phyloP scores from a whole-genome alignment of 2,888 invertebrate genomes.

The Heliconius sara region DNA sequence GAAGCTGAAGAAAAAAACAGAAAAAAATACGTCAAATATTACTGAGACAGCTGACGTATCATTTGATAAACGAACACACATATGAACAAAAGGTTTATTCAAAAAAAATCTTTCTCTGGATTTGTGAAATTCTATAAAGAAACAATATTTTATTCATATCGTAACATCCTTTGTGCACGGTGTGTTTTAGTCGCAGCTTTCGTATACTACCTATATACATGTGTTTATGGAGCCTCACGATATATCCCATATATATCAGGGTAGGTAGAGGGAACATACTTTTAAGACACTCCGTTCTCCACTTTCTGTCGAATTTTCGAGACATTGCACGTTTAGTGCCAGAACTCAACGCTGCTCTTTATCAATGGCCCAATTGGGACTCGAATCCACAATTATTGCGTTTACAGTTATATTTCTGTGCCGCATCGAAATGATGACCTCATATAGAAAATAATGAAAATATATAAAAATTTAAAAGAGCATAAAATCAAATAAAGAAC shows the following conservation, averaged over 20 bases:
- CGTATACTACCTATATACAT: neutral
- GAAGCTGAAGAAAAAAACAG: too few relatives aligned
- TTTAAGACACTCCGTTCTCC: too few relatives aligned
- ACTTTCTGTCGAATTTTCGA: too few relatives aligned
- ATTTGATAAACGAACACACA: conserved; percentile 19
- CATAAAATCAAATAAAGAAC: neutral
- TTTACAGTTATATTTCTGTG: too few relatives aligned
- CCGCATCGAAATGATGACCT: too few relatives aligned
- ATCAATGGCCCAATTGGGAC: too few relatives aligned
- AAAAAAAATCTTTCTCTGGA: neutral
- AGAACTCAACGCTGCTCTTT: too few relatives aligned
- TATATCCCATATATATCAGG: neutral
- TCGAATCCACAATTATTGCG: too few relatives aligned
- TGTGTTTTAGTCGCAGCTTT: conserved; percentile 3
- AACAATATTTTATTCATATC: conserved; percentile 33
- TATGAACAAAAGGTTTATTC: conserved; percentile 15
- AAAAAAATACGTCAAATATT: neutral
- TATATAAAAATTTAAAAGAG: neutral
- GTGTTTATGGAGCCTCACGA: too few relatives aligned
- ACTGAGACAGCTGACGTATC: neutral
- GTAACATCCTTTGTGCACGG: conserved; percentile 28
- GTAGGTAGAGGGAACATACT: too few relatives aligned
- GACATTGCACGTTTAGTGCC: too few relatives aligned
- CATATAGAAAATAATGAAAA: too few relatives aligned
- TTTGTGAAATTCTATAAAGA: conserved; percentile 15